Percentiles rank a stretch among this genome's conserved stretches.
Evolutionary conservation across 2,797 vertebrate genomes (phyloP).

Genomic region (Leucoraja ocellata): DNA sequence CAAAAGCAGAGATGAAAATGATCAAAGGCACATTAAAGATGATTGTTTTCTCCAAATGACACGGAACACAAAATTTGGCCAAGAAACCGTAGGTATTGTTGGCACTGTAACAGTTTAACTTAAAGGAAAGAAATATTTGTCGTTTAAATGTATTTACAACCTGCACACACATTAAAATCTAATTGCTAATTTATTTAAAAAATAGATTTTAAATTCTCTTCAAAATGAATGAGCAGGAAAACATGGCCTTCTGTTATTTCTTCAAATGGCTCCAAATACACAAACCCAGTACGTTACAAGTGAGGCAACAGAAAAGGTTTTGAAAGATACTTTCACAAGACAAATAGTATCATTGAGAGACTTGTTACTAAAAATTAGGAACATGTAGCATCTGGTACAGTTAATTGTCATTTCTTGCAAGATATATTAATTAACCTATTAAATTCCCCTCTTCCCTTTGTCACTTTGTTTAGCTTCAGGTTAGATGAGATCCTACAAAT

Average conservation of each 20-base stretch:
- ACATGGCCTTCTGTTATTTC: background rate
- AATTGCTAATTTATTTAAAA: background rate
- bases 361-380: background rate
- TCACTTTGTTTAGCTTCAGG: no score
- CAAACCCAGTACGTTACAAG: background rate
- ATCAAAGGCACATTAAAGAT: no score
- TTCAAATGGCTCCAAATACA: slow-evolving; percentile 7
- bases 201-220: background rate
- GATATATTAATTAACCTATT: no score
- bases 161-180: background rate
- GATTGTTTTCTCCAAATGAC: no score
- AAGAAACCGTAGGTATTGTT: background rate
- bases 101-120: slow-evolving; percentile 21
- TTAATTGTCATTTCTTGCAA: background rate
- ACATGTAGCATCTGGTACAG: background rate
- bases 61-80: background rate
- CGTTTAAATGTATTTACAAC: slow-evolving; percentile 32
- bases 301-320: background rate
- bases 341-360: background rate
- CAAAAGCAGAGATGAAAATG: no score
- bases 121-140: slow-evolving; percentile 5
- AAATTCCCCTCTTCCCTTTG: background rate
- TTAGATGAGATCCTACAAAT: slow-evolving; percentile 52
- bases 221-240: background rate
- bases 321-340: background rate